Evolutionary conservation across 2,797 vertebrate genomes (phyloP).

Genomic region (Notoglanidium macrostoma): DNA sequence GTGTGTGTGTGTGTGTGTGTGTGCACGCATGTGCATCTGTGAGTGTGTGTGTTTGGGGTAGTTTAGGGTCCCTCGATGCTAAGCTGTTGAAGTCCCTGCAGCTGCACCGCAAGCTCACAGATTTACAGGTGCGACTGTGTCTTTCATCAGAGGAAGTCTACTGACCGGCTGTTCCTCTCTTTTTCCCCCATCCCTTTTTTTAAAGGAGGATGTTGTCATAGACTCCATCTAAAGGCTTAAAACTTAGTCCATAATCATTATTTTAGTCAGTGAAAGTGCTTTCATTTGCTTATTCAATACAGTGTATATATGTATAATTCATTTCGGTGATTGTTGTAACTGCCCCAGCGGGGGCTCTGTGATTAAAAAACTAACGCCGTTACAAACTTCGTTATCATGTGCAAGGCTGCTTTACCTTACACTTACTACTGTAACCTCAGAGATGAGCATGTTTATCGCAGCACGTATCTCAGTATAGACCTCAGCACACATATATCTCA

Average conservation of each 20-base stretch:
- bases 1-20: conserved; percentile 30
- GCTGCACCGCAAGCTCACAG: conserved; percentile 74
- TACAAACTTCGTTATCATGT: neutral
- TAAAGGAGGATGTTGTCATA: conserved; percentile 7
- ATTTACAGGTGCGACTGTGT: conserved; percentile 86
- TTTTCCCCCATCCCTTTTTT: conserved; percentile 42
- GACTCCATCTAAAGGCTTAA: conserved; percentile 54
- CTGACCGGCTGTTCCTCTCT: conserved; percentile 63
- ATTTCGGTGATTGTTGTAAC: neutral
- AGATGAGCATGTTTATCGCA: neutral
- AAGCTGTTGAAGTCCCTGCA: conserved; percentile 73
- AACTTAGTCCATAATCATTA: neutral
- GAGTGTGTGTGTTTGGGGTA: conserved; percentile 44
- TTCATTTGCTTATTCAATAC: neutral
- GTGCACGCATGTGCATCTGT: conserved; percentile 4
- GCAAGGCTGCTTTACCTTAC: no score
- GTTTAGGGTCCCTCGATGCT: conserved; percentile 65
- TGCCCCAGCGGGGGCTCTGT: neutral
- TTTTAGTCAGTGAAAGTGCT: conserved; percentile 15
- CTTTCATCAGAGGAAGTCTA: conserved; percentile 83
- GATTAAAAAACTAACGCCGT: neutral
- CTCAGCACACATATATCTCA: neutral
- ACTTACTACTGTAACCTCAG: no score
- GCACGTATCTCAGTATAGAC: neutral
- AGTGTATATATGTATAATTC: no score